Evolutionary conservation across 2,113 vertebrate genomes (phyloP).

Genomic region (Diadophis punctatus): DNA sequence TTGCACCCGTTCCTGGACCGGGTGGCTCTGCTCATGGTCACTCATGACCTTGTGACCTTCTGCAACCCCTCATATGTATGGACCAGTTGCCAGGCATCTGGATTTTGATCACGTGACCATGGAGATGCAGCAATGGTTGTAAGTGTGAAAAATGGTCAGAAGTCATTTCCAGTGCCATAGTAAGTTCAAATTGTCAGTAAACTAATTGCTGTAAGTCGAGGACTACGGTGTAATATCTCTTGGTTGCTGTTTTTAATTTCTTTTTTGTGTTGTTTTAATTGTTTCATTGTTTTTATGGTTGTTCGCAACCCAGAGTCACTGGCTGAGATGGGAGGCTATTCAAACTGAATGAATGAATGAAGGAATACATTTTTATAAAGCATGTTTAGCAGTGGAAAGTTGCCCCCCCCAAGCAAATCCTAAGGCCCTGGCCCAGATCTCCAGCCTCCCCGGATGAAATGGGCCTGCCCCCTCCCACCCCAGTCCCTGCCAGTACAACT

Average conservation of each 20-base stretch:
- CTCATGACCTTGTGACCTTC: background rate
- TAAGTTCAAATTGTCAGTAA: background rate
- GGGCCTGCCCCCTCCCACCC: background rate
- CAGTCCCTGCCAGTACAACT: background rate
- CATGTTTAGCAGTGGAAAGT: background rate
- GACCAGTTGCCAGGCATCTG: background rate
- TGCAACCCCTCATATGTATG: too few relatives aligned
- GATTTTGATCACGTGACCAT: background rate
- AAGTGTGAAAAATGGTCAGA: too few relatives aligned
- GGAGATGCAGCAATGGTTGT: background rate
- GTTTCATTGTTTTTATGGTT: background rate
- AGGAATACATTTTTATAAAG: background rate
- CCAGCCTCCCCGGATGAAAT: background rate
- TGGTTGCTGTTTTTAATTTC: background rate
- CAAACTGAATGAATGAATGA: background rate
- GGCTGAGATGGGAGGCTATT: background rate
- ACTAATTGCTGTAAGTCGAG: background rate
- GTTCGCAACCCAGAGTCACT: background rate
- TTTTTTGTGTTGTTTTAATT: background rate
- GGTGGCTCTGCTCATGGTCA: background rate
- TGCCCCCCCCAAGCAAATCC: background rate
- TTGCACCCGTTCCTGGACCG: too few relatives aligned
- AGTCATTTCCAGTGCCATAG: background rate
- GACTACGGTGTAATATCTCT: background rate
- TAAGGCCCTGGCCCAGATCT: background rate